Evolutionary conservation across 2,113 vertebrate species (phyloP).

Genomic region (Leptosomus discolor): DNA sequence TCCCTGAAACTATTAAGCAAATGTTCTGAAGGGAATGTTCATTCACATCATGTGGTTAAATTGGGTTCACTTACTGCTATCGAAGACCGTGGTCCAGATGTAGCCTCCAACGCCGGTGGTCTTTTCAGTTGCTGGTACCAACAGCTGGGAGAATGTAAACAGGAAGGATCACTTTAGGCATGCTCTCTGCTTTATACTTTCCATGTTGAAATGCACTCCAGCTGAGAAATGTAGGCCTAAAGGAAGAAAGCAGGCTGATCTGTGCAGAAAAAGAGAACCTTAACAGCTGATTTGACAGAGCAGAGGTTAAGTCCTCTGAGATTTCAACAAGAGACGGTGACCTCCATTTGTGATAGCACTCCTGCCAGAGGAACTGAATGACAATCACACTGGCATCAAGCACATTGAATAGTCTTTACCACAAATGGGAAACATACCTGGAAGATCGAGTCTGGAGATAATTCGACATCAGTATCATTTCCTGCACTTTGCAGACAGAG

Average conservation of each 20-base stretch:
- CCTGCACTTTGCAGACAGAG: background rate
- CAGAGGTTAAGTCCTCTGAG: background rate
- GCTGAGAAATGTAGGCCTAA: background rate
- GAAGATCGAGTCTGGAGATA: background rate
- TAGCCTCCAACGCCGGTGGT: background rate
- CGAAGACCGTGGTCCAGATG: background rate
- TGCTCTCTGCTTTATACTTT: background rate
- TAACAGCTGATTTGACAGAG: background rate
- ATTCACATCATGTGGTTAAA: background rate
- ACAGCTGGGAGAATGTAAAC: background rate
- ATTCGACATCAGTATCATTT: background rate
- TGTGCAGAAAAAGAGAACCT: background rate
- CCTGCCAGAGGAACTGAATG: background rate
- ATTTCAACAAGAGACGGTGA: background rate
- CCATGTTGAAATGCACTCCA: background rate
- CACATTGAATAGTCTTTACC: background rate
- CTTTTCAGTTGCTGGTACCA: background rate
- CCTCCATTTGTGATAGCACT: background rate
- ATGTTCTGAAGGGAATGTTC: background rate
- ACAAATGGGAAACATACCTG: background rate
- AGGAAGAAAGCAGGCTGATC: background rate
- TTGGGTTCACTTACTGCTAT: background rate
- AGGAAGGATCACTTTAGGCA: background rate
- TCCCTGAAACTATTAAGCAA: background rate
- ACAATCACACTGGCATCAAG: background rate